phyloP scores from a whole-genome alignment of 2,113 vertebrate species.

The Trematomus loennbergii region DNA sequence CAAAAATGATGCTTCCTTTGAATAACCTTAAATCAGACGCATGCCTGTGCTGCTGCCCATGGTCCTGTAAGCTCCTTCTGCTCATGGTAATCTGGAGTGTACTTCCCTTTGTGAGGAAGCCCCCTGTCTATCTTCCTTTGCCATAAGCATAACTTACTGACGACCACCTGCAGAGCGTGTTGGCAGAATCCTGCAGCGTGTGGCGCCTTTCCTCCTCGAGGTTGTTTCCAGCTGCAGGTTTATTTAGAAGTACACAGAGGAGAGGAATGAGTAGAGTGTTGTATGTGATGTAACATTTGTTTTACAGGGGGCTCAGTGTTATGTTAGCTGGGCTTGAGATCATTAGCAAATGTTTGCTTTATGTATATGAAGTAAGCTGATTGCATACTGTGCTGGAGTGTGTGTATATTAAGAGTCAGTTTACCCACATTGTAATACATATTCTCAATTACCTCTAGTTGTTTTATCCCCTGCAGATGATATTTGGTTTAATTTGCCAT shows the following conservation, averaged over 20 bases:
- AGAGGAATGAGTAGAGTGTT: slow-evolving; percentile 3
- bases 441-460: neutral
- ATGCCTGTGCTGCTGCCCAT: neutral
- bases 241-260: slow-evolving; percentile 22
- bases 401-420: neutral
- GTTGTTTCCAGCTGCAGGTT: slow-evolving; percentile 39
- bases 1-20: slow-evolving; percentile 1
- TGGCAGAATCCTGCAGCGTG: slow-evolving; percentile 41
- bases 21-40: slow-evolving; percentile 12
- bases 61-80: neutral
- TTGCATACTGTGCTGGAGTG: neutral
- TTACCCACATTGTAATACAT: neutral
- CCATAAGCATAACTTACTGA: slow-evolving; percentile 40
- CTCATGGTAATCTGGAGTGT: slow-evolving; percentile 19
- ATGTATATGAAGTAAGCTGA: neutral
- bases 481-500: no score
- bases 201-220: slow-evolving; percentile 22
- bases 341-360: neutral
- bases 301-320: slow-evolving; percentile 10
- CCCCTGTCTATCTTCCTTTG: slow-evolving; percentile 23
- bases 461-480: neutral
- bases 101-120: slow-evolving; percentile 48
- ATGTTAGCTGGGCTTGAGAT: neutral
- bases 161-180: slow-evolving; percentile 57
- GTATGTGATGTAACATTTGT: slow-evolving; percentile 19